Conservation (phyloP, 2,797 vertebrate species). For the Anabas testudineus region DNA sequence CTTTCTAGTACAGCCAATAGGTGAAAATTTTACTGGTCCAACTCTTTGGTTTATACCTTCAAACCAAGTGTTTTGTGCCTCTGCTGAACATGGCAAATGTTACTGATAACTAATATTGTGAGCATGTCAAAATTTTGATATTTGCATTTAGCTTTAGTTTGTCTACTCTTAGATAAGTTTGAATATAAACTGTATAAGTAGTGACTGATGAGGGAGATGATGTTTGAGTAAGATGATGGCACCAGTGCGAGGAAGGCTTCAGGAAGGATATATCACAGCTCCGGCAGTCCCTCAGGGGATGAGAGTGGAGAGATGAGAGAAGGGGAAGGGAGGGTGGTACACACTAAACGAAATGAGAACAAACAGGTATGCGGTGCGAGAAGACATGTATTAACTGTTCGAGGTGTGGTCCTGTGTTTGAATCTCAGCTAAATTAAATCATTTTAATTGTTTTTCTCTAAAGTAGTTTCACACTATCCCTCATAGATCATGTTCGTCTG, state of each 20-base stretch:
- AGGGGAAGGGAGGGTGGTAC: background rate
- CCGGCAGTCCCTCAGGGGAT: constrained; percentile 22
- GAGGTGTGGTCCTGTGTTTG: background rate
- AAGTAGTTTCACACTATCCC: background rate
- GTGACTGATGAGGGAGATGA: constrained; percentile 1
- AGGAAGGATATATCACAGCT: constrained; percentile 27
- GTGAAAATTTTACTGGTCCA: background rate
- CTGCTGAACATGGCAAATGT: background rate
- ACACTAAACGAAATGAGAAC: constrained; percentile 3
- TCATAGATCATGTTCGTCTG: background rate
- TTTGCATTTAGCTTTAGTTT: constrained; percentile 15
- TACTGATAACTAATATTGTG: background rate
- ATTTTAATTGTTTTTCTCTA: background rate
- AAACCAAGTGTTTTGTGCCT: background rate
- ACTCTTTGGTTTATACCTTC: background rate
- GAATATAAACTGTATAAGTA: constrained; percentile 7
- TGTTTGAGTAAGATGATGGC: background rate
- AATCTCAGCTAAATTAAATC: background rate
- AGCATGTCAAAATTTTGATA: background rate
- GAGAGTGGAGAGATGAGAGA: constrained; percentile 6
- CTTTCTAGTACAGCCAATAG: background rate
- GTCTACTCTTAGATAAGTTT: background rate
- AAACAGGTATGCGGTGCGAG: constrained; percentile 2
- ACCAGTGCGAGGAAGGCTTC: constrained; percentile 12
- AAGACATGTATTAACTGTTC: constrained; percentile 6